Evolutionary conservation across 2,797 vertebrate genomes (phyloP).

Genomic region (Melanotaenia boesemani): DNA sequence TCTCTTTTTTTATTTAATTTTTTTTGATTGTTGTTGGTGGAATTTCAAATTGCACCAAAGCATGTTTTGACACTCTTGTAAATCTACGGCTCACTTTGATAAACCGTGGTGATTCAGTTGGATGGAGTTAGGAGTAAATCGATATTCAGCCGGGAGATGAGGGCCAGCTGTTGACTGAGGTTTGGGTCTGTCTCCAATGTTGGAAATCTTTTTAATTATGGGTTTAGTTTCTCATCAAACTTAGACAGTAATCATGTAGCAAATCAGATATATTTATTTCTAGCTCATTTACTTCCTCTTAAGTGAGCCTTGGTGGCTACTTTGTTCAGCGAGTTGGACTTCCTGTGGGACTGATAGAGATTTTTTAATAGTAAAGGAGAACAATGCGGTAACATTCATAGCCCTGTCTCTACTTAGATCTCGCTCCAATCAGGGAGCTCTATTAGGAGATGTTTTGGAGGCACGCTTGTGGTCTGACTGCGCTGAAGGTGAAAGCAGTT

Average conservation of each 20-base stretch:
- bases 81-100: constrained; percentile 41
- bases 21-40: constrained; percentile 16
- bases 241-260: constrained; percentile 44
- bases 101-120: constrained; percentile 21
- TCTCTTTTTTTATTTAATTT: not conserved
- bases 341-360: constrained; percentile 37
- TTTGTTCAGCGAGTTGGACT: constrained; percentile 47
- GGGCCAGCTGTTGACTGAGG: constrained; percentile 65
- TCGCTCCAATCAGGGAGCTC: constrained; percentile 23
- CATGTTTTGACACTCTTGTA: constrained; percentile 50
- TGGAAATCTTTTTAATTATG: constrained; percentile 69
- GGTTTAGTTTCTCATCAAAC: constrained; percentile 73
- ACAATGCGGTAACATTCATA: constrained; percentile 8
- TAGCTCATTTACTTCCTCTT: constrained; percentile 60
- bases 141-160: constrained; percentile 47
- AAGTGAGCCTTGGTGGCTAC: constrained; percentile 50
- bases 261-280: constrained; percentile 64
- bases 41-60: constrained; percentile 34
- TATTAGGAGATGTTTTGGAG: constrained; percentile 25
- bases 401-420: not conserved
- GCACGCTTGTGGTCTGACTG: constrained; percentile 13
- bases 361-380: not conserved
- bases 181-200: constrained; percentile 53
- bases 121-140: constrained; percentile 34
- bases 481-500: constrained; percentile 48